Evolutionary conservation across 1,140 invertebrate genomes (phyloP).

Genomic region (Monochamus saltuarius): DNA sequence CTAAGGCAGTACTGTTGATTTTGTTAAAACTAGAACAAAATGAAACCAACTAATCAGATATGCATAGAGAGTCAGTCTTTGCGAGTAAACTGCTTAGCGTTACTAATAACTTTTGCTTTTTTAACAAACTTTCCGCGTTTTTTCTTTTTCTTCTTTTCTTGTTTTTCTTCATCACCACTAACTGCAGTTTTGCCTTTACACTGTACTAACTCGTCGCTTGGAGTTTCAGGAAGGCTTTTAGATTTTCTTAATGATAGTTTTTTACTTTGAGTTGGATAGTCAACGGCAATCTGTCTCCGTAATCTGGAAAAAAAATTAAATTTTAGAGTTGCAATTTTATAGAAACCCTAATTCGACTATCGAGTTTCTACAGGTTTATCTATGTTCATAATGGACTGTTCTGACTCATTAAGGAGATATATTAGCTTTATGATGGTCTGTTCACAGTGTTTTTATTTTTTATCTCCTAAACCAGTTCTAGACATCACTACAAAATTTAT

Average conservation of each 20-base stretch:
- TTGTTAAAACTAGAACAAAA: constrained; percentile 1
- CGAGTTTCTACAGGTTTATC: no score
- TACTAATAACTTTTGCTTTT: constrained; percentile 36
- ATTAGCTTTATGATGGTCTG: no score
- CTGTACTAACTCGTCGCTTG: constrained; percentile 13
- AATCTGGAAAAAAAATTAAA: constrained; percentile 28
- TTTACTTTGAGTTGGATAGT: not conserved
- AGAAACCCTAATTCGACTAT: no score
- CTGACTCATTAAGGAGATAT: no score
- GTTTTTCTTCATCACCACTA: constrained; percentile 26
- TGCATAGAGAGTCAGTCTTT: constrained; percentile 22
- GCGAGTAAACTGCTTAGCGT: constrained; percentile 35
- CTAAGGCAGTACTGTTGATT: constrained; percentile 17
- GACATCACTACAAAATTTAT: no score
- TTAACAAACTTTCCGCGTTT: constrained; percentile 34
- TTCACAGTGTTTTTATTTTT: no score
- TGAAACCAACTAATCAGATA: not conserved
- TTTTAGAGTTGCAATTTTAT: no score
- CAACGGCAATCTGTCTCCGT: constrained; percentile 25
- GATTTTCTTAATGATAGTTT: constrained; percentile 25
- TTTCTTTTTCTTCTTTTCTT: constrained; percentile 39
- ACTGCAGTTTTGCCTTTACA: constrained; percentile 22
- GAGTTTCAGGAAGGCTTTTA: constrained; percentile 32
- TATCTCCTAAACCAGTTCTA: no score
- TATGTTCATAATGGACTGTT: no score